Evolutionary conservation across 2,797 vertebrate genomes (phyloP).

Genomic region (Chaetodon trifasciatus): DNA sequence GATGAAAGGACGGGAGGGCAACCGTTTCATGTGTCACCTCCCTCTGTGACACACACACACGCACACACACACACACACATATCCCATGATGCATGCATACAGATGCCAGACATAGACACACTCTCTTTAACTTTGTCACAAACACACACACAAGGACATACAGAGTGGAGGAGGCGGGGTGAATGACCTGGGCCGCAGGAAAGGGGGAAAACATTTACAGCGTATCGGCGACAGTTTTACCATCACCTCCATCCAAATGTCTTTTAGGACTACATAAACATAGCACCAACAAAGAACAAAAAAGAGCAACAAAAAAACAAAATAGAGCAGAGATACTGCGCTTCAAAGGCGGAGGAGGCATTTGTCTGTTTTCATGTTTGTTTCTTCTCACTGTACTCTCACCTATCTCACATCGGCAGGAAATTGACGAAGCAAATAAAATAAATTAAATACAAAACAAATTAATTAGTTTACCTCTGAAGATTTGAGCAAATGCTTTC

Average conservation of each 20-base stretch:
- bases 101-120: slow-evolving; percentile 39
- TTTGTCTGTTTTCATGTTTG: slow-evolving; percentile 67
- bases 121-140: background rate
- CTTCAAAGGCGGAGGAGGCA: slow-evolving; percentile 73
- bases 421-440: slow-evolving; percentile 58
- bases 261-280: slow-evolving; percentile 52
- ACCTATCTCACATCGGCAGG: slow-evolving; percentile 78
- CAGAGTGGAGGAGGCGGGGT: background rate
- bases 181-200: slow-evolving; percentile 1
- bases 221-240: slow-evolving; percentile 13
- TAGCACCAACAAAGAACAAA: slow-evolving; percentile 50
- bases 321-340: slow-evolving; percentile 62
- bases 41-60: slow-evolving; percentile 36
- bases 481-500: slow-evolving; percentile 74
- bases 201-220: slow-evolving; percentile 20
- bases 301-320: slow-evolving; percentile 35
- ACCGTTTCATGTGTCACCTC: slow-evolving; percentile 81
- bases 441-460: slow-evolving; percentile 69
- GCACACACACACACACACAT: background rate
- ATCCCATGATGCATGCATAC: slow-evolving; percentile 34
- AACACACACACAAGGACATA: too few relatives aligned
- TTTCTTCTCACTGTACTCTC: slow-evolving; percentile 53
- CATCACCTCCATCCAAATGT: slow-evolving; percentile 40
- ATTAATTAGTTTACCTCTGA: slow-evolving; percentile 80
- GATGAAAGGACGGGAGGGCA: slow-evolving; percentile 84